Conservation (phyloP, 1,140 invertebrate species). For the Heliconius congener region DNA sequence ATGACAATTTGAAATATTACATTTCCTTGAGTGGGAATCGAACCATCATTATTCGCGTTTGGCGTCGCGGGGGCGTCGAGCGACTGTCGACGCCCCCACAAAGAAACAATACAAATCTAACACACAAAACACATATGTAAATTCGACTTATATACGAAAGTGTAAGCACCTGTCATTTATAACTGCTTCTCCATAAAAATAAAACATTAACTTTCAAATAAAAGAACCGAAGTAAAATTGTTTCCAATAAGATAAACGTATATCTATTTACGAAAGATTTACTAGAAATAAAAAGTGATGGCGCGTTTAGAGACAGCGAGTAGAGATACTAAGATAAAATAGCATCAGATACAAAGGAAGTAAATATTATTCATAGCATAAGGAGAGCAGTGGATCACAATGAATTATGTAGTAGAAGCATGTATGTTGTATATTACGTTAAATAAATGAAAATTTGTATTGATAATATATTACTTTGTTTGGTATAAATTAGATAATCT, state of each 20-base stretch:
- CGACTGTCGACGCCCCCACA: too few species aligned
- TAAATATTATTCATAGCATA: conserved; percentile 35
- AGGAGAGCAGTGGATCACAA: conserved; percentile 26
- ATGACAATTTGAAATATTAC: too few species aligned
- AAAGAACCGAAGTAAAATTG: neutral
- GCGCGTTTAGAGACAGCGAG: conserved; percentile 6
- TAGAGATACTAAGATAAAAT: conserved; percentile 31
- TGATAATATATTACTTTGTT: neutral
- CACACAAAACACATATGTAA: neutral
- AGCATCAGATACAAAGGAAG: conserved; percentile 19
- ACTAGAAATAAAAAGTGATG: conserved; percentile 27
- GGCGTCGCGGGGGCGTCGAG: too few species aligned
- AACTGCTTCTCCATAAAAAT: neutral
- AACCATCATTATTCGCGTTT: too few species aligned
- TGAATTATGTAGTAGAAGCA: conserved; percentile 33
- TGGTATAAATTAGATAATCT: too few species aligned
- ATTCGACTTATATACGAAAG: neutral
- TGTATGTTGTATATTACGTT: neutral
- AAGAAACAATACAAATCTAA: too few species aligned
- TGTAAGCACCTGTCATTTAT: neutral
- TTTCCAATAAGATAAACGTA: conserved; percentile 16
- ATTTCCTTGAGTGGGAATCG: too few species aligned
- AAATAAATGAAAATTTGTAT: neutral
- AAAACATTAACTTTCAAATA: conserved; percentile 7
- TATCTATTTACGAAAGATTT: conserved; percentile 27